Conservation (phyloP, 2,888 invertebrate genomes). For the Lithophane ornitopus region DNA sequence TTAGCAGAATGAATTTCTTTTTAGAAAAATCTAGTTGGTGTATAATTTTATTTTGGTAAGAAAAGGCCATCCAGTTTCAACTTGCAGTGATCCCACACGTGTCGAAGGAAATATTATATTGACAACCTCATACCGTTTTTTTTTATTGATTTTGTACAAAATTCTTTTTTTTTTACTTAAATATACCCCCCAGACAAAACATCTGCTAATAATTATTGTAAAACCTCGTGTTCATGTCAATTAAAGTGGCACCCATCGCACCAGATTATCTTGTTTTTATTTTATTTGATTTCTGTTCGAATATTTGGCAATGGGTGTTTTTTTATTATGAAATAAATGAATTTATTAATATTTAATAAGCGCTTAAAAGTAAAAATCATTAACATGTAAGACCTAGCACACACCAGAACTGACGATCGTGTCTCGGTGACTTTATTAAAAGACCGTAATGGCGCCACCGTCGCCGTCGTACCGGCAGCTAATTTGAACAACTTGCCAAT, state of each 20-base stretch:
- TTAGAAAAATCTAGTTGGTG: background rate
- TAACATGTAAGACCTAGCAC: slow-evolving; percentile 17
- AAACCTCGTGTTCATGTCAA: no score
- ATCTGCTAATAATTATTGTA: no score
- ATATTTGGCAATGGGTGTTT: no score
- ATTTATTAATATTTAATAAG: background rate
- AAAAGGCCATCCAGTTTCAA: background rate
- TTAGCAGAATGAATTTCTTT: slow-evolving; percentile 11
- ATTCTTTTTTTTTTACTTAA: no score
- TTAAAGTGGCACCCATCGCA: no score
- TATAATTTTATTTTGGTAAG: slow-evolving; percentile 11
- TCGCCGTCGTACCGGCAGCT: slow-evolving; percentile 5
- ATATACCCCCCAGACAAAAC: no score
- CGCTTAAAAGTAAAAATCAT: background rate
- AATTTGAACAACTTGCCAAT: slow-evolving; percentile 54
- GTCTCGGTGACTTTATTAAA: slow-evolving; percentile 37
- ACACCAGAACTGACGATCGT: slow-evolving; percentile 18
- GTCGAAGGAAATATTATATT: no score
- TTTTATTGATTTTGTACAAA: no score
- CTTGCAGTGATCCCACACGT: background rate
- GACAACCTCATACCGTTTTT: no score
- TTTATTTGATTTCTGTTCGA: no score
- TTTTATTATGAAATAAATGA: no score
- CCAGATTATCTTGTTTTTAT: no score
- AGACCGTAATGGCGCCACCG: slow-evolving; percentile 42